These are phyloP conservation scores for Callyntrura guangdongensis DNA, from an alignment of 2,888 invertebrate species.

Conservation along the genomic window DNA sequence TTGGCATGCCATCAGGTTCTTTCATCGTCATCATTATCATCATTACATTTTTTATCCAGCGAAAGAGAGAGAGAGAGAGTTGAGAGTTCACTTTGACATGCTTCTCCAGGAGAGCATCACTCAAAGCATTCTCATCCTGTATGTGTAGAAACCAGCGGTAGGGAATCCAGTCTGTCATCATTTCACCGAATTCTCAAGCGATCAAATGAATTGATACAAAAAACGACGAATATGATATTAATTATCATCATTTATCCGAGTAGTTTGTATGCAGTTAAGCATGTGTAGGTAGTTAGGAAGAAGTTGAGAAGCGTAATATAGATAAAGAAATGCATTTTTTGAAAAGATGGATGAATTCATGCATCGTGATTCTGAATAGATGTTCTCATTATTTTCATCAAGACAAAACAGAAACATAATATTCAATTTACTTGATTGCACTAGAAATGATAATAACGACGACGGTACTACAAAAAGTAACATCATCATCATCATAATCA, in stretches of 20 bases:
- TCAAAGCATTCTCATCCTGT: not conserved
- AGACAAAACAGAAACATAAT: constrained; percentile 26
- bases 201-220: constrained; percentile 61
- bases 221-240: constrained; percentile 25
- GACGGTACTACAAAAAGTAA: constrained; percentile 37
- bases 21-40: constrained; percentile 37
- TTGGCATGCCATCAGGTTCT: constrained; percentile 50
- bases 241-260: constrained; percentile 42
- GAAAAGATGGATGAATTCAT: constrained; percentile 26
- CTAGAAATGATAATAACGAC: constrained; percentile 49
- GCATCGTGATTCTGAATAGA: constrained; percentile 34
- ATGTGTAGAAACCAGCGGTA: not conserved
- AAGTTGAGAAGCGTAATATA: not conserved
- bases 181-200: constrained; percentile 54
- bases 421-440: constrained; percentile 70
- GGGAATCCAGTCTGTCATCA: constrained; percentile 60
- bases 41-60: constrained; percentile 28
- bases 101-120: constrained; percentile 21
- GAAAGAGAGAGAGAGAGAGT: not conserved
- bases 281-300: not conserved
- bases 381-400: constrained; percentile 58
- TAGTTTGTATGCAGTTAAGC: constrained; percentile 8
- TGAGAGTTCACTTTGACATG: constrained; percentile 5
- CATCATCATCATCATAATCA: constrained; percentile 25
- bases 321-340: not conserved